phyloP scores from a whole-genome alignment of 2,888 invertebrate species.

The Hirtodrosophila duncani region DNA sequence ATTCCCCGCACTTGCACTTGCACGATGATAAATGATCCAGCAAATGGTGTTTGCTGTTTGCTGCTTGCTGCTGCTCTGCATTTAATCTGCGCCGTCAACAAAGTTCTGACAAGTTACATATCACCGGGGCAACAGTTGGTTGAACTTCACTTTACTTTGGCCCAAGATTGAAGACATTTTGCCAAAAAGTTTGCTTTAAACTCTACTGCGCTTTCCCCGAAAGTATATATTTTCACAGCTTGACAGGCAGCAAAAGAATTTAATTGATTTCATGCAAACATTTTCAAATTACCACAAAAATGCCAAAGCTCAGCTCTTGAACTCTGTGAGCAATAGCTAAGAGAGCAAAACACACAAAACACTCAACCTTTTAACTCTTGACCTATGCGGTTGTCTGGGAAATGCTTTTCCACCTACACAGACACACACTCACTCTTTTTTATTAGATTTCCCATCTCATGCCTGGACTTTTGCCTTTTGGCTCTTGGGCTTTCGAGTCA shows the following conservation, averaged over 20 bases:
- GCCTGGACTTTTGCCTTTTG: slow-evolving; percentile 15
- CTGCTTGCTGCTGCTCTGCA: slow-evolving; percentile 28
- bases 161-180: slow-evolving; percentile 1
- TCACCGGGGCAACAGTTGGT: slow-evolving; percentile 64
- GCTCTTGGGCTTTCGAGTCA: slow-evolving; percentile 1
- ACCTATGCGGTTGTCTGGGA: slow-evolving; percentile 34
- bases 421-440: slow-evolving; percentile 31
- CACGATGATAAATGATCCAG: slow-evolving; percentile 57
- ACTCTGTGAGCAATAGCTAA: slow-evolving; percentile 22
- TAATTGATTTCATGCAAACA: slow-evolving; percentile 7
- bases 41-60: slow-evolving; percentile 41
- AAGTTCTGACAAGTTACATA: slow-evolving; percentile 70
- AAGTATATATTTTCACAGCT: slow-evolving; percentile 13
- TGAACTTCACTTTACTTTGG: slow-evolving; percentile 25
- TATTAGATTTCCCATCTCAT: slow-evolving; percentile 56
- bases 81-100: slow-evolving; percentile 65
- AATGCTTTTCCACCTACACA: slow-evolving; percentile 5
- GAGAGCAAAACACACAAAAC: slow-evolving; percentile 35
- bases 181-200: not conserved
- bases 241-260: slow-evolving; percentile 19
- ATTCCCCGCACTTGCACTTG: slow-evolving; percentile 22
- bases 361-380: slow-evolving; percentile 48
- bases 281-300: slow-evolving; percentile 26
- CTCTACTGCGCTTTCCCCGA: slow-evolving; percentile 6
- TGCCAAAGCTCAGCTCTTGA: slow-evolving; percentile 14